Percentiles rank a stretch among this genome's conserved stretches.
phyloP scores from a whole-genome alignment of 1,140 invertebrate species.

The Anastatus disparis region DNA sequence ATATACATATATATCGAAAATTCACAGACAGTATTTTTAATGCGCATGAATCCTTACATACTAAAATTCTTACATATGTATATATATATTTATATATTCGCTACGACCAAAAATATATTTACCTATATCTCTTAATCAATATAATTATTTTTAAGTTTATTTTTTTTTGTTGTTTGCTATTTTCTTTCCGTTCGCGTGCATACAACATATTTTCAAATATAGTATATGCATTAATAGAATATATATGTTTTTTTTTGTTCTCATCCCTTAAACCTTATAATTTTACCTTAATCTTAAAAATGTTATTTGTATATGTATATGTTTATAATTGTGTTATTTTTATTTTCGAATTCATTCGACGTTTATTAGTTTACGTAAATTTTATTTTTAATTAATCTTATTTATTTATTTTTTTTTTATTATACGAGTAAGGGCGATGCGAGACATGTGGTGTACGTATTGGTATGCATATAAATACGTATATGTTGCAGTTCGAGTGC shows the following conservation, averaged over 20 bases:
- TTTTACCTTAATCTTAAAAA: slow-evolving; percentile 17
- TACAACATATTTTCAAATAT: slow-evolving; percentile 25
- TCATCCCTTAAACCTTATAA: slow-evolving; percentile 21
- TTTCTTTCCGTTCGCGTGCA: neutral
- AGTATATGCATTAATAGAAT: slow-evolving; percentile 41
- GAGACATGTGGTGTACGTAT: slow-evolving; percentile 30
- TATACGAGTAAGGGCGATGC: slow-evolving; percentile 32
- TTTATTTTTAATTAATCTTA: neutral
- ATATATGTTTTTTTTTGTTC: slow-evolving; percentile 26
- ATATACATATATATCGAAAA: slow-evolving; percentile 46
- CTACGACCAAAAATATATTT: slow-evolving; percentile 53
- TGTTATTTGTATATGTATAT: slow-evolving; percentile 18
- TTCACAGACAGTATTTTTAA: slow-evolving; percentile 51
- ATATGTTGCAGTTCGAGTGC: slow-evolving; percentile 30
- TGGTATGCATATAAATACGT: slow-evolving; percentile 38
- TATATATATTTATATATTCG: slow-evolving; percentile 42
- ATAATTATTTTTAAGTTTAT: slow-evolving; percentile 25
- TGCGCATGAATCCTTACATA: slow-evolving; percentile 44
- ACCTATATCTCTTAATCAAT: slow-evolving; percentile 40
- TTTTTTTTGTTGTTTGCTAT: neutral
- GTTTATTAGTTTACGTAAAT: slow-evolving; percentile 21
- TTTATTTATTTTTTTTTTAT: slow-evolving; percentile 34
- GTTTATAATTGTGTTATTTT: slow-evolving; percentile 11
- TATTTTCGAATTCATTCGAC: neutral
- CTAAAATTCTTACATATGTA: slow-evolving; percentile 27